Percentiles rank a stretch among this genome's conserved stretches.
Evolutionary conservation across 2,797 vertebrate genomes (phyloP).

Genomic region (Lemur catta): DNA sequence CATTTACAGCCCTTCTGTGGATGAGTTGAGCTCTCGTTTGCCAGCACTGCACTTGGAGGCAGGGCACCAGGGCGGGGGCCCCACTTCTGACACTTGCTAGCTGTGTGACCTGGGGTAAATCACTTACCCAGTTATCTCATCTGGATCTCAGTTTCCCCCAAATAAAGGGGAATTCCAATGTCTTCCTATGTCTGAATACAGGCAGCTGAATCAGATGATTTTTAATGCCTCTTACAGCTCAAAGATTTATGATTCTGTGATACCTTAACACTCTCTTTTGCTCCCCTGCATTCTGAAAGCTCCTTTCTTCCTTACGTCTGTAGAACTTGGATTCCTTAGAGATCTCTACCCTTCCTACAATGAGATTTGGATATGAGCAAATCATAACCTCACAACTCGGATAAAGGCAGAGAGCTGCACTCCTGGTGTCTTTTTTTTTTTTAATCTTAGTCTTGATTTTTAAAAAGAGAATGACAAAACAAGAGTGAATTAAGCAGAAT

Average conservation of each 20-base stretch:
- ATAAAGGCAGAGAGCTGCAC: background rate
- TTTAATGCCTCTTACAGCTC: background rate
- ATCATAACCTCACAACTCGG: background rate
- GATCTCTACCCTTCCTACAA: background rate
- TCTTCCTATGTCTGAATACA: background rate
- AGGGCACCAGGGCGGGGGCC: fast-evolving
- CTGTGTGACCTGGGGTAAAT: conserved; percentile 33
- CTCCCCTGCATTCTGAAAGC: background rate
- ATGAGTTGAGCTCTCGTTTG: background rate
- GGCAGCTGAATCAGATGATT: background rate
- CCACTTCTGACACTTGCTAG: background rate
- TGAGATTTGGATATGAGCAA: background rate
- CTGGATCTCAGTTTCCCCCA: background rate
- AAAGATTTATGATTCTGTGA: conserved; percentile 11
- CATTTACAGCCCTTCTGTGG: conserved; percentile 35
- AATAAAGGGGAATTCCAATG: background rate
- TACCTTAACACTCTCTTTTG: background rate
- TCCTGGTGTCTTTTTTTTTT: background rate
- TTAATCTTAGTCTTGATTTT: background rate
- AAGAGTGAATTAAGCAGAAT: conserved; percentile 37
- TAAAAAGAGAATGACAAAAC: conserved; percentile 27
- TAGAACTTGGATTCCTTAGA: background rate
- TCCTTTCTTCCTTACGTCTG: background rate
- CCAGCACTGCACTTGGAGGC: background rate
- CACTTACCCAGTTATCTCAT: background rate